Evolutionary conservation across 2,113 vertebrate species (phyloP).

Genomic region (Oriolus oriolus): DNA sequence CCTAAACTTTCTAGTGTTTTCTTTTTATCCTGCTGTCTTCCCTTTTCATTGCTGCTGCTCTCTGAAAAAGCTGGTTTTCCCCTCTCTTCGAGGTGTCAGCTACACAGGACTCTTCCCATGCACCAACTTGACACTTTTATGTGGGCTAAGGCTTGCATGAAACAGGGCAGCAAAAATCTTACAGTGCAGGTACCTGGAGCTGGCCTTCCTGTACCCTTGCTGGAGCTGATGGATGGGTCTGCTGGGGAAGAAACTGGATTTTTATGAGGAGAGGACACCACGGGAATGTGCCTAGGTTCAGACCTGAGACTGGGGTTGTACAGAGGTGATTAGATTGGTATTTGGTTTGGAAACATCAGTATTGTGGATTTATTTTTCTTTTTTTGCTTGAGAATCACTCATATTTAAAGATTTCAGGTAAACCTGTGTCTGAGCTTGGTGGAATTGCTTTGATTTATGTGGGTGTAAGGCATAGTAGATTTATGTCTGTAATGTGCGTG

Average conservation of each 20-base stretch:
- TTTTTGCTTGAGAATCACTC: background rate
- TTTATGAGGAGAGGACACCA: background rate
- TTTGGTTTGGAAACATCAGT: background rate
- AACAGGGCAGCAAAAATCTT: background rate
- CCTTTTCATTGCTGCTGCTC: background rate
- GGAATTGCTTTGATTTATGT: background rate
- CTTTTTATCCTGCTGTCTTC: background rate
- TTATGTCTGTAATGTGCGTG: background rate
- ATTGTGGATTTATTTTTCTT: background rate
- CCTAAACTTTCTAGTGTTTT: background rate
- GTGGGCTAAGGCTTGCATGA: background rate
- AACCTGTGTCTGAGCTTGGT: background rate
- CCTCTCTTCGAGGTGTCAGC: background rate
- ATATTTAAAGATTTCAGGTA: background rate
- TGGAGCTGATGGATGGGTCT: background rate
- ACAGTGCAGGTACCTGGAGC: background rate
- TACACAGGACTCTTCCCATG: background rate
- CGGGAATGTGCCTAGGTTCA: accelerated
- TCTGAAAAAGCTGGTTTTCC: background rate
- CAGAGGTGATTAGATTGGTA: background rate
- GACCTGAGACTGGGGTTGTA: background rate
- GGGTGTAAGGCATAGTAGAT: background rate
- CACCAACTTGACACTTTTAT: accelerated
- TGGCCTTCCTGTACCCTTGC: background rate
- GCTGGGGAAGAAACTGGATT: background rate